Conservation (phyloP, 2,888 invertebrate genomes). For the Trachelus troglodyta region DNA sequence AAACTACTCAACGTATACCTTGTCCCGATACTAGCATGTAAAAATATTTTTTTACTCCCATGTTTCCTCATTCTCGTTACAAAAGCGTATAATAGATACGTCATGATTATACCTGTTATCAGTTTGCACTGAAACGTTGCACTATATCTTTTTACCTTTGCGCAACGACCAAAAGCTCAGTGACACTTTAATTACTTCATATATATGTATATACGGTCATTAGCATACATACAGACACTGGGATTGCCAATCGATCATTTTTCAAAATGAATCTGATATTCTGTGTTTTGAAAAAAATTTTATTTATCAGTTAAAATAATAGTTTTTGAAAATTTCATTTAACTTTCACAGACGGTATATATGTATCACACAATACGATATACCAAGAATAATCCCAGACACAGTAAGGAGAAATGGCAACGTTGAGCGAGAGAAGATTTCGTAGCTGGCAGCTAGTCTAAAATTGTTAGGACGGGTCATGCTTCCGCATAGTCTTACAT, state of each 20-base stretch:
- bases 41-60: neutral
- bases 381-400: neutral
- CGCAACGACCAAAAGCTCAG: neutral
- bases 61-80: neutral
- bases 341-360: no score
- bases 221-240: no score
- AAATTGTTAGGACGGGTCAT: conserved; percentile 45
- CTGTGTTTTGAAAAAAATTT: no score
- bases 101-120: neutral
- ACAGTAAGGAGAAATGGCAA: neutral
- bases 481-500: conserved; percentile 46
- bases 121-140: neutral
- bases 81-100: neutral
- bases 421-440: neutral
- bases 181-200: neutral
- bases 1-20: neutral
- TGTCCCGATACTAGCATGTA: neutral
- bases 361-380: neutral
- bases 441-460: conserved; percentile 40
- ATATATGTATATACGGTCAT: no score
- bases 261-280: no score
- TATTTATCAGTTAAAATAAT: no score
- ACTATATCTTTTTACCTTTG: neutral
- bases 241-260: no score
- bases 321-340: no score